Percentiles rank a stretch among this genome's conserved stretches.
phyloP scores from a whole-genome alignment of 2,797 vertebrate genomes.

The Petrocephalus sullivani region DNA sequence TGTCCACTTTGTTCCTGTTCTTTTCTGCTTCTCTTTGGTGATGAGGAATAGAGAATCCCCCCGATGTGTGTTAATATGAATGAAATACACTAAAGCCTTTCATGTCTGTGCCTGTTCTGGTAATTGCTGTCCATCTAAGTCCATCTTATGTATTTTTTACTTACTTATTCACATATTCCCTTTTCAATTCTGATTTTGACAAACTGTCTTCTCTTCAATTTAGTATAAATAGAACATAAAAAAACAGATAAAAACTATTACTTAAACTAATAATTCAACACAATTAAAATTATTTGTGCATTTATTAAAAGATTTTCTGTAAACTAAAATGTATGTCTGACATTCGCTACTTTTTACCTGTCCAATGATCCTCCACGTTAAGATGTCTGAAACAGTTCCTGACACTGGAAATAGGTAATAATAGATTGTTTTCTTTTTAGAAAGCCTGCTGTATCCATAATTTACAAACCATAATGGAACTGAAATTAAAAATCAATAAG shows the following conservation, averaged over 20 bases:
- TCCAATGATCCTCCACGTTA: not conserved
- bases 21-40: not conserved
- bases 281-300: not conserved
- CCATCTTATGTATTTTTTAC: not conserved
- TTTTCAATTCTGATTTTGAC: not conserved
- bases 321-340: not conserved
- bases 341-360: not conserved
- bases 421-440: not conserved
- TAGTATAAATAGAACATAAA: not conserved
- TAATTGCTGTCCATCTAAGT: not conserved
- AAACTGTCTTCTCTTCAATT: not conserved
- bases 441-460: not conserved
- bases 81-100: not conserved
- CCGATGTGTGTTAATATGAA: not conserved
- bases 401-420: not conserved
- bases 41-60: not conserved
- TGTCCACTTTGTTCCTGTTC: not conserved
- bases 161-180: not conserved
- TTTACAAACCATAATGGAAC: constrained; percentile 2
- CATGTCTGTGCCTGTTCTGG: not conserved
- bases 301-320: not conserved
- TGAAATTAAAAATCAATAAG: constrained; percentile 2
- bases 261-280: not conserved
- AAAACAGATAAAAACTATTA: not conserved
- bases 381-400: not conserved